Evolutionary conservation across 1,140 invertebrate genomes (phyloP).

Genomic region (Rhagoletis zephyria): DNA sequence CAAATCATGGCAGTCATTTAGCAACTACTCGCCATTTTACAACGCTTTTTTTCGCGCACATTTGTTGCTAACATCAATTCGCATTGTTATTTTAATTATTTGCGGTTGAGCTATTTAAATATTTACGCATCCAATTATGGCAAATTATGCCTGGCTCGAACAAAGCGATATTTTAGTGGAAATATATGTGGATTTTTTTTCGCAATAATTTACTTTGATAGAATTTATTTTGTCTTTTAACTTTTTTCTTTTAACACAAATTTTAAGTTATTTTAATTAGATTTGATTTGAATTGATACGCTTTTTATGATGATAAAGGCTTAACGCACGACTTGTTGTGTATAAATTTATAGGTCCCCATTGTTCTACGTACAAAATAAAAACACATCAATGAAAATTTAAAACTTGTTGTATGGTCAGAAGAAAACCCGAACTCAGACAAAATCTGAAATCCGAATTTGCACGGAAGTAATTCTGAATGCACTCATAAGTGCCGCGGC

Average conservation of each 20-base stretch:
- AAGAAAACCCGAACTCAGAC: no score
- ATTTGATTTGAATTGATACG: background rate
- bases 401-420: no score
- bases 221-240: background rate
- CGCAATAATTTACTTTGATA: background rate
- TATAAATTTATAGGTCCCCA: background rate
- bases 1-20: background rate
- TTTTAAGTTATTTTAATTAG: constrained; percentile 4
- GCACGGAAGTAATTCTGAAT: no score
- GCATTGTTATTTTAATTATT: constrained; percentile 72
- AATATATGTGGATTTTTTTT: background rate
- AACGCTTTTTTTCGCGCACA: no score
- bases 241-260: background rate
- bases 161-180: background rate
- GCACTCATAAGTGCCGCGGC: no score
- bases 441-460: no score
- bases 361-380: no score
- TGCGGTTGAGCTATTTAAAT: constrained; percentile 72
- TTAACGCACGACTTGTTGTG: background rate
- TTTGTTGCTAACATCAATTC: constrained; percentile 54
- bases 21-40: background rate
- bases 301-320: no score
- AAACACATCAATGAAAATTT: no score
- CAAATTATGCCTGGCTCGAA: constrained; percentile 31
- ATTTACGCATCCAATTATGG: constrained; percentile 70